These are phyloP conservation scores for Papilio helenus DNA, from an alignment of 1,140 invertebrate species.

Conservation along the genomic window DNA sequence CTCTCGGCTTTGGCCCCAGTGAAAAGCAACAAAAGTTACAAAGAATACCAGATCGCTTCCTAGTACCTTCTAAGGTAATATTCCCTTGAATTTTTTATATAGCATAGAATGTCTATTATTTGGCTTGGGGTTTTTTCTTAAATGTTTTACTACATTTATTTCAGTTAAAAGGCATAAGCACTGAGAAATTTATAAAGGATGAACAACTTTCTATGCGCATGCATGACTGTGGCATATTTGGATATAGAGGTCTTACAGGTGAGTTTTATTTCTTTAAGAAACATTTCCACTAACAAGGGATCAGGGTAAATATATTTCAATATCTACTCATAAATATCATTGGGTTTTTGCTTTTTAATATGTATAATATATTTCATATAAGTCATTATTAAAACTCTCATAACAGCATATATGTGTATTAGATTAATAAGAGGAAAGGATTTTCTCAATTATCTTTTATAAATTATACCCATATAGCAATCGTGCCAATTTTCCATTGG, in stretches of 20 bases:
- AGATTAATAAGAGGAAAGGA: background rate
- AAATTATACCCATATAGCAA: no score
- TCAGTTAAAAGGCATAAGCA: slow-evolving; percentile 80
- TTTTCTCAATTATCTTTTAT: background rate
- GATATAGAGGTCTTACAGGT: slow-evolving; percentile 81
- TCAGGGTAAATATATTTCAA: background rate
- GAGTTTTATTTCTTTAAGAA: slow-evolving; percentile 43
- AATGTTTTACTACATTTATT: slow-evolving; percentile 43
- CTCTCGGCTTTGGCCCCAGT: slow-evolving; percentile 87
- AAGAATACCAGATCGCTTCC: slow-evolving; percentile 86
- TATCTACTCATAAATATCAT: background rate
- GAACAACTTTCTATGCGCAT: slow-evolving; percentile 82
- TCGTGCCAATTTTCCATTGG: no score
- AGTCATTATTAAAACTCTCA: background rate
- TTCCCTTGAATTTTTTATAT: background rate
- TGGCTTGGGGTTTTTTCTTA: background rate
- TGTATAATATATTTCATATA: background rate
- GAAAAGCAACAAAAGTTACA: slow-evolving; percentile 83
- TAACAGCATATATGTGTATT: background rate
- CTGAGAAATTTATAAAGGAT: slow-evolving; percentile 82
- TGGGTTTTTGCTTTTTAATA: slow-evolving; percentile 12
- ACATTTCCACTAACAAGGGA: background rate
- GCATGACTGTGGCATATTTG: slow-evolving; percentile 82
- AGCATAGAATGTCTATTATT: background rate
- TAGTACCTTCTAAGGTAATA: slow-evolving; percentile 77